Evolutionary conservation across 1,140 invertebrate species (phyloP).

Genomic region (Magallana ariakensis): DNA sequence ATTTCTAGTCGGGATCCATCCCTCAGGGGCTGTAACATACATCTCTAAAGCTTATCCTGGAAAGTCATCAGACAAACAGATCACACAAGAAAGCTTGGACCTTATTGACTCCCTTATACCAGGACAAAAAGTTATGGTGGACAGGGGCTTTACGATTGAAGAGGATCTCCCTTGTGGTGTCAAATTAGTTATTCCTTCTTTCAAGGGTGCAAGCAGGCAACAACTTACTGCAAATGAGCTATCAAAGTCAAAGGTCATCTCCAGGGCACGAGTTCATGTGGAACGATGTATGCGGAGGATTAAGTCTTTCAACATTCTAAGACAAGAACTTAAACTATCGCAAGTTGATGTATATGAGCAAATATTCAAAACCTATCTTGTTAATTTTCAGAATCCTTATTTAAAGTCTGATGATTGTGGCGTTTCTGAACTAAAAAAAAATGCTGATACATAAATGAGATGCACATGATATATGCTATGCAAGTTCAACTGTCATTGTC

Average conservation of each 20-base stretch:
- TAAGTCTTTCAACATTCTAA: neutral
- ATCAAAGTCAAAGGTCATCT: neutral
- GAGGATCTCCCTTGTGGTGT: constrained; percentile 24
- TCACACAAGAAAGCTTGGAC: neutral
- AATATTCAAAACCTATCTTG: too few relatives aligned
- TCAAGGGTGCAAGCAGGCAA: constrained; percentile 18
- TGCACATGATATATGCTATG: too few relatives aligned
- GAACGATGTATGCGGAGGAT: constrained; percentile 33
- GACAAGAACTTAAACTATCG: neutral
- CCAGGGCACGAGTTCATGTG: constrained; percentile 35
- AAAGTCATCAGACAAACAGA: constrained; percentile 37
- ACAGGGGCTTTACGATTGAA: constrained; percentile 49
- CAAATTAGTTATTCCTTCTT: constrained; percentile 28
- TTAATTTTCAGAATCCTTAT: too few relatives aligned
- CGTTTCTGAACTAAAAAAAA: too few relatives aligned
- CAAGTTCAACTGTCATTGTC: neutral
- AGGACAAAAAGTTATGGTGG: constrained; percentile 45
- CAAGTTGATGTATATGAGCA: too few relatives aligned
- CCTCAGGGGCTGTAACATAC: neutral
- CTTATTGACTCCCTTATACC: constrained; percentile 3
- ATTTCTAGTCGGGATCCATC: neutral
- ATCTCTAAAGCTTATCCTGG: constrained; percentile 49
- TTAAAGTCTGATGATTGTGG: too few relatives aligned
- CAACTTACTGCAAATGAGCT: neutral
- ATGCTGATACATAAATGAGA: too few relatives aligned